Conservation (phyloP, 64 coral and sea anemone species). For the Cladopsammia gracilis region DNA sequence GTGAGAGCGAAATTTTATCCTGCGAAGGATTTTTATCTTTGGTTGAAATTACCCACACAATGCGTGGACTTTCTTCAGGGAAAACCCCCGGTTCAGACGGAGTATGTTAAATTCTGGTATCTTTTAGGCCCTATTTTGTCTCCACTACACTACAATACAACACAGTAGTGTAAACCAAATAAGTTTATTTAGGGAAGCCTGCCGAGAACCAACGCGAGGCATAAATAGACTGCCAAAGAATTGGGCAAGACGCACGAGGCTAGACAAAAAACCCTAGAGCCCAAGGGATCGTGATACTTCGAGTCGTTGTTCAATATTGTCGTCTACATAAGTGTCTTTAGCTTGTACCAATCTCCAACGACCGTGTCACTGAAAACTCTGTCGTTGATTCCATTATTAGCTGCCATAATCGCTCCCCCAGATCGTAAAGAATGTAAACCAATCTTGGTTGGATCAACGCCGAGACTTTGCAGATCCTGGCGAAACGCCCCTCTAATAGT, state of each 20-base stretch:
- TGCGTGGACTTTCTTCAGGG: too few species aligned
- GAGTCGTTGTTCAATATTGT: slow-evolving; percentile 4
- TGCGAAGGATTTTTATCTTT: too few species aligned
- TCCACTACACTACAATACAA: too few species aligned
- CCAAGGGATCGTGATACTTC: neutral
- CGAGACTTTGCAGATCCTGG: neutral
- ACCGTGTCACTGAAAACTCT: slow-evolving; percentile 37
- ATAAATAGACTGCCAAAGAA: neutral
- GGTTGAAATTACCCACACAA: too few species aligned
- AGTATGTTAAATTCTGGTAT: too few species aligned
- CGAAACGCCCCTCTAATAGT: too few species aligned
- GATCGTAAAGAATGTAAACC: neutral
- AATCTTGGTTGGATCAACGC: neutral
- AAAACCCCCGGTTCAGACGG: too few species aligned
- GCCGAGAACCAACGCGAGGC: too few species aligned
- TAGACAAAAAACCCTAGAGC: neutral
- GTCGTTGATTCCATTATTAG: slow-evolving; percentile 14
- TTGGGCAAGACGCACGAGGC: neutral
- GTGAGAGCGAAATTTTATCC: too few species aligned
- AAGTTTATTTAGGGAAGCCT: too few species aligned
- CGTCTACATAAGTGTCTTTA: slow-evolving; percentile 40
- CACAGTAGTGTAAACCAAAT: too few species aligned
- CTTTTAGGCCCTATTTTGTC: too few species aligned
- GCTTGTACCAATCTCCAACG: slow-evolving; percentile 15
- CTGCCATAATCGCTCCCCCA: slow-evolving; percentile 27